Conservation (phyloP, 2,797 vertebrate genomes). For the Dicrostonyx torquatus region DNA sequence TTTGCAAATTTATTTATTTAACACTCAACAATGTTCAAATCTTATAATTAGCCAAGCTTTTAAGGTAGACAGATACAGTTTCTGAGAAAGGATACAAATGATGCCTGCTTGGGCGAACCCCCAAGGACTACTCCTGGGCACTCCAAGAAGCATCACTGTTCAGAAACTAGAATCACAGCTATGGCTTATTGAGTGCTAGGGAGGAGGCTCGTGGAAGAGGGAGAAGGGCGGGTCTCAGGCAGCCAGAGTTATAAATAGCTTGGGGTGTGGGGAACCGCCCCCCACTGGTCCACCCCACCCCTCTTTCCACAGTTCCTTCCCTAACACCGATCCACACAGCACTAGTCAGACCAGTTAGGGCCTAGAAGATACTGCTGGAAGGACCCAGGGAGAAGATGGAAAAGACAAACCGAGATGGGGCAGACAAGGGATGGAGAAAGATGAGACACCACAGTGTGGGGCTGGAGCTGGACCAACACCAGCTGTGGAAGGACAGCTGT, state of each 20-base stretch:
- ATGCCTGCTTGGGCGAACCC: not conserved
- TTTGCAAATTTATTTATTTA: conserved; percentile 61
- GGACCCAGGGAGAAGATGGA: not conserved
- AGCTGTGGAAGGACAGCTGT: not conserved
- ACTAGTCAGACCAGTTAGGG: conserved; percentile 67
- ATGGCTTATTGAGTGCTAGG: not conserved
- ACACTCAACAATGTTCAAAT: conserved; percentile 1
- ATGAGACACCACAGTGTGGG: not conserved
- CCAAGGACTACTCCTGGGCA: not conserved
- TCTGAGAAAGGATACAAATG: conserved; percentile 39
- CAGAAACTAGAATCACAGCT: not conserved
- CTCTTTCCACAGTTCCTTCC: conserved; percentile 43
- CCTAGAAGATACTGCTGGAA: not conserved
- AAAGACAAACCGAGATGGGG: not conserved
- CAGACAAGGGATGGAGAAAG: not conserved
- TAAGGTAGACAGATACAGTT: not conserved
- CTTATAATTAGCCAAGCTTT: conserved; percentile 26
- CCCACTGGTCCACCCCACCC: not conserved
- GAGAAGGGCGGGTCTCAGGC: conserved; percentile 16
- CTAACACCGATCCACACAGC: conserved; percentile 23
- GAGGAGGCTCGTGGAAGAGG: conserved; percentile 40
- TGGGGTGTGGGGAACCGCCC: not conserved
- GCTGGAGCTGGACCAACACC: not conserved
- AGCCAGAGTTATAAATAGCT: conserved; percentile 61
- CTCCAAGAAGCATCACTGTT: conserved; percentile 20